Conservation (phyloP, 2,888 invertebrate genomes). For the Callinectes sapidus region DNA sequence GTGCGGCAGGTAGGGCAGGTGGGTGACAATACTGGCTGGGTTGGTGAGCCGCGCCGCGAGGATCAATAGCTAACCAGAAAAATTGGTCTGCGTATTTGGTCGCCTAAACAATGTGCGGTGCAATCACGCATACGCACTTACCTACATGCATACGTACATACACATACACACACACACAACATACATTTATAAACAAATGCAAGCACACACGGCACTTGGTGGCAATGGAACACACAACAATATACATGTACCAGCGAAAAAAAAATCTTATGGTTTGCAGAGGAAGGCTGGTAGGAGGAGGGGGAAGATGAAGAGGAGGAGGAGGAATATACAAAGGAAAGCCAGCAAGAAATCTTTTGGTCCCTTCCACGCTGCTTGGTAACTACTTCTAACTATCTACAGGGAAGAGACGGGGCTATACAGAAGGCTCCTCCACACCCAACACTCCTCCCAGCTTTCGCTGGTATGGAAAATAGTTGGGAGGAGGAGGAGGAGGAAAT, state of each 20-base stretch:
- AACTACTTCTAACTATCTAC: too few species aligned
- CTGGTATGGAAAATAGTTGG: too few species aligned
- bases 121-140: background rate
- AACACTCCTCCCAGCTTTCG: too few species aligned
- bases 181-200: background rate
- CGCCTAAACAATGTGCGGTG: background rate
- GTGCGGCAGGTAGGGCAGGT: background rate
- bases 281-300: background rate
- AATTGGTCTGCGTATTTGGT: background rate
- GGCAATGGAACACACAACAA: background rate
- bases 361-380: too few species aligned
- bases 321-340: background rate
- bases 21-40: background rate
- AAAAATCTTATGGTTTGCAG: background rate
- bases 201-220: background rate
- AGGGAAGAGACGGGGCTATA: too few species aligned
- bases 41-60: background rate
- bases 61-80: conserved; percentile 10
- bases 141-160: background rate
- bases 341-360: too few species aligned
- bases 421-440: too few species aligned
- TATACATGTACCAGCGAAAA: too few species aligned
- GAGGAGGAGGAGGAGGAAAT: background rate
- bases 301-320: background rate
- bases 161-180: background rate